Conservation (phyloP, 2,888 invertebrate species). For the Lomographa bimaculata region DNA sequence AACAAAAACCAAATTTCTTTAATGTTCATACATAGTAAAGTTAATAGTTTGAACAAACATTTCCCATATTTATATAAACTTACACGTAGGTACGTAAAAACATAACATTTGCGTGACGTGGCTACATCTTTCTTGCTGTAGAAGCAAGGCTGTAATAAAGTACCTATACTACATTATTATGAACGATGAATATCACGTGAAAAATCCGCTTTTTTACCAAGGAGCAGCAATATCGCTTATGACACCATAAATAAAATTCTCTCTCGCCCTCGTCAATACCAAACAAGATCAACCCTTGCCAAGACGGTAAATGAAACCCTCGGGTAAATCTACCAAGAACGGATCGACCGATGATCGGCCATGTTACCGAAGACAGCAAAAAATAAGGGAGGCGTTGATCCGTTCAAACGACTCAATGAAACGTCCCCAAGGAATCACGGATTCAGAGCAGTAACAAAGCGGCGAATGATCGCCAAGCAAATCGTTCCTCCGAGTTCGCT, state of each 20-base stretch:
- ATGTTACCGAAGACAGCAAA: constrained; percentile 26
- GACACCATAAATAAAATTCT: constrained; percentile 17
- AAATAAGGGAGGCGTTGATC: constrained; percentile 22
- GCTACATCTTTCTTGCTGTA: too few species aligned
- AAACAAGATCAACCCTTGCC: constrained; percentile 20
- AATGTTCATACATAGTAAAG: too few species aligned
- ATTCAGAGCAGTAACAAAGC: constrained; percentile 31
- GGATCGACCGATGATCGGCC: constrained; percentile 16
- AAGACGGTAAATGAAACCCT: constrained; percentile 16
- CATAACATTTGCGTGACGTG: too few species aligned
- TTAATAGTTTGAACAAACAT: too few species aligned
- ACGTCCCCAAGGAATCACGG: constrained; percentile 32
- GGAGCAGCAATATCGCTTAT: constrained; percentile 4
- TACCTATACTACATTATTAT: too few species aligned
- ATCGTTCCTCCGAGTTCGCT: constrained; percentile 51
- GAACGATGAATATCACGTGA: too few species aligned
- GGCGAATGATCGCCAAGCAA: constrained; percentile 65
- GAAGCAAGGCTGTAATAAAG: too few species aligned
- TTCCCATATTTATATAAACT: too few species aligned
- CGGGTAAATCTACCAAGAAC: constrained; percentile 19
- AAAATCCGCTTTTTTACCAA: too few species aligned
- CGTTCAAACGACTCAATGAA: constrained; percentile 35
- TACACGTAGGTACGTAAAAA: too few species aligned
- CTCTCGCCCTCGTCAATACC: constrained; percentile 13
- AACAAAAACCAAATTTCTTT: too few species aligned